Evolutionary conservation across 2,888 invertebrate genomes (phyloP).

Genomic region (Leptinotarsa peninsularis): DNA sequence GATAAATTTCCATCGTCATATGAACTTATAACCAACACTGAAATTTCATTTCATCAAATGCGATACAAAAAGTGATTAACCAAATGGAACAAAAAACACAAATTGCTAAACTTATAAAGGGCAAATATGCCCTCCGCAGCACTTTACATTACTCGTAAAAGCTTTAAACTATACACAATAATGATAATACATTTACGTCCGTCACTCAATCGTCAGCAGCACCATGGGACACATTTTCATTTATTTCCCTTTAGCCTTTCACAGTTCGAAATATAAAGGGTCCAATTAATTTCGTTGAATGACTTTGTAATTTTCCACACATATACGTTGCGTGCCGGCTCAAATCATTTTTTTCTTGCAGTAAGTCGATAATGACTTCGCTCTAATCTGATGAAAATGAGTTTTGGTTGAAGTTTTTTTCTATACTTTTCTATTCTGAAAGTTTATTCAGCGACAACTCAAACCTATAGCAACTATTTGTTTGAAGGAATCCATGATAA

Average conservation of each 20-base stretch:
- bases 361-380: neutral
- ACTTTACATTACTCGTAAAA: neutral
- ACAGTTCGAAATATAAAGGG: slow-evolving; percentile 17
- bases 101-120: neutral
- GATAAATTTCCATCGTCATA: too few relatives aligned
- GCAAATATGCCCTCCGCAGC: neutral
- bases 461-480: too few relatives aligned
- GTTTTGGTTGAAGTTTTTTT: neutral
- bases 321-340: neutral
- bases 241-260: slow-evolving; percentile 8
- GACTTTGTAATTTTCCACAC: slow-evolving; percentile 1
- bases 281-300: slow-evolving; percentile 25
- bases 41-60: too few relatives aligned
- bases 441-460: too few relatives aligned
- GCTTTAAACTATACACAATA: neutral
- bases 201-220: neutral
- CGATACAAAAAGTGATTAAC: too few relatives aligned
- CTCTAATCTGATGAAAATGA: slow-evolving; percentile 17
- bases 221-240: slow-evolving; percentile 22
- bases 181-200: slow-evolving; percentile 1
- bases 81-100: neutral
- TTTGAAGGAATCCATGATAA: too few relatives aligned
- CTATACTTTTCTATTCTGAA: neutral
- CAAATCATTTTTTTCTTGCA: neutral
- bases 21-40: too few relatives aligned